Evolutionary conservation across 64 coral and sea anemone species (phyloP).

Genomic region (Porites australiensis): DNA sequence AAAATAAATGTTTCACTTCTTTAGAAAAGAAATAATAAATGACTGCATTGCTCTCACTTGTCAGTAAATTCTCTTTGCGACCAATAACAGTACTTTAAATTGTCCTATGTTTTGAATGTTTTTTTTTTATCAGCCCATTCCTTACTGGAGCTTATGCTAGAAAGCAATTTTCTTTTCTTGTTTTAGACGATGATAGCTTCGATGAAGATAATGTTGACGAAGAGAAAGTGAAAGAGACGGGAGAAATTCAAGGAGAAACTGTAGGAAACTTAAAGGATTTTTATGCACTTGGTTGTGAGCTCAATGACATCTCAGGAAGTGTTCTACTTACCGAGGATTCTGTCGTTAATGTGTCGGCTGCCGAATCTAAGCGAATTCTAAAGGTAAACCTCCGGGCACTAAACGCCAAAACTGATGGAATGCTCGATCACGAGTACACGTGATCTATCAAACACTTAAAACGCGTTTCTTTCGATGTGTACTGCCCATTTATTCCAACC

Average conservation of each 20-base stretch:
- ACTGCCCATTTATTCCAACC: too few species aligned
- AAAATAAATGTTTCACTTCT: background rate
- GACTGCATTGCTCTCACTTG: too few species aligned
- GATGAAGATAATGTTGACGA: background rate
- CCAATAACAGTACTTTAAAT: too few species aligned
- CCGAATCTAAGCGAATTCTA: background rate
- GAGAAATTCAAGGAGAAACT: background rate
- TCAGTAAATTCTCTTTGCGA: too few species aligned
- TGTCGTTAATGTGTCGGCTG: background rate
- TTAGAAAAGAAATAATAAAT: too few species aligned
- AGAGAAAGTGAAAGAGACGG: background rate
- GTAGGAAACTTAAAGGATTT: background rate
- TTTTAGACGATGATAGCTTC: background rate
- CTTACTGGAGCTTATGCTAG: background rate
- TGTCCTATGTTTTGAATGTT: too few species aligned
- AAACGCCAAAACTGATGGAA: background rate
- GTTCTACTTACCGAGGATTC: background rate
- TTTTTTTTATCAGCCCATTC: too few species aligned
- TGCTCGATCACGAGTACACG: too few species aligned
- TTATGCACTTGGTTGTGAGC: background rate
- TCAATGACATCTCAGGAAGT: background rate
- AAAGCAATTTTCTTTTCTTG: background rate
- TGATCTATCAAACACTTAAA: too few species aligned
- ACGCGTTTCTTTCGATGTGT: too few species aligned
- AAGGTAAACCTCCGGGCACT: background rate